Evolutionary conservation across 2,797 vertebrate species (phyloP), one percentile per base, ranked within the genome.

Genomic region (Parauchenoglanis ngamensis): DNA sequence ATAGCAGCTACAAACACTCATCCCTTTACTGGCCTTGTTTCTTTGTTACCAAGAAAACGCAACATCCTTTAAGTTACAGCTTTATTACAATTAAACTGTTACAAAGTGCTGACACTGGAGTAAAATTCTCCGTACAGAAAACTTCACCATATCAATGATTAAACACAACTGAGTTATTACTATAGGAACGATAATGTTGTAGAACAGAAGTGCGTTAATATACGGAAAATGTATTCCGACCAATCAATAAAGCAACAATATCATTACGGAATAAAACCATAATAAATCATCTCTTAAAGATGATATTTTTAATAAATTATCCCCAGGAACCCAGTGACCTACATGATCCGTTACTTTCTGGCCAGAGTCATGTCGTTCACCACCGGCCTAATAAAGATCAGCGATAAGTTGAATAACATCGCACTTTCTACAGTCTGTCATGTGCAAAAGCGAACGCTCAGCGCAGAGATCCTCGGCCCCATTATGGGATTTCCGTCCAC

Each of bases 401-500:
- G 93, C 90, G 92, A 92, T 90, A 90, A 92, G 87, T 90, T 91
- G 90, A 85, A 79, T 88, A 86, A 92, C 91, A 94, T 95, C 93
- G 93, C 94, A 95, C 94, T 94, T 94, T 94, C 91, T 91, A 91
- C 91, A 92, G 88, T 94, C 92, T 93, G 92, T 94, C 94, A 94
- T 63, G 70, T 94, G 93, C 94, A 94, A 95, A 94, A 94, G 91
- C 90, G 61, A 70, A 92, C 91, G 92, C 83, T 90, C 92, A 92
- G 94, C 94, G 94, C 94, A 94, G 93, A 92, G 94, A 94, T 93
- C 92, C 93, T 91, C 92, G 92, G 93, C 92, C 93, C 93, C 93
- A 94, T 95, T 95, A 95, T 94, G 93, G 94, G 93, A 94, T 94
- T 95, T 95, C 94, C 92, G 88, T 92, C 93, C 93, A 94, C 93